A percentile compares a stretch with the other conserved stretches of the same genome.
Conservation (phyloP, 2,797 vertebrate genomes). For the Paratrypauchen microcephalus region DNA sequence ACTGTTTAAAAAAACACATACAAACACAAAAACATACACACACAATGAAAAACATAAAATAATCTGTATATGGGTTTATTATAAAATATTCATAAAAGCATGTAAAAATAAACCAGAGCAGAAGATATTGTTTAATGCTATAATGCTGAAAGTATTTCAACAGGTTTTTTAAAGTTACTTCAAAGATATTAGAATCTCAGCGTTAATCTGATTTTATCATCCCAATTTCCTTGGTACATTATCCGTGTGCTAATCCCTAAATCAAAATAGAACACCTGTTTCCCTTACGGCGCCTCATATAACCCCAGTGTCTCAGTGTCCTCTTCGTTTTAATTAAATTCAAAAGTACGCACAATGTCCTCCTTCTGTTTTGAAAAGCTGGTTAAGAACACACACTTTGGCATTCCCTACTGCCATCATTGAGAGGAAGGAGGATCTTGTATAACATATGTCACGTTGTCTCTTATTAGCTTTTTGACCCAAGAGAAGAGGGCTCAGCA, state of each 20-base stretch:
- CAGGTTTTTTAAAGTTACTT: too few relatives aligned
- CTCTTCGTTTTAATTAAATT: background rate
- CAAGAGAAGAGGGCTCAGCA: slow-evolving; percentile 13
- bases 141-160: too few relatives aligned
- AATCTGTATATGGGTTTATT: too few relatives aligned
- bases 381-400: background rate
- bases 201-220: background rate
- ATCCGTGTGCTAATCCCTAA: background rate
- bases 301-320: background rate
- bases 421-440: background rate
- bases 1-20: too few relatives aligned
- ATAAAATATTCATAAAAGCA: too few relatives aligned
- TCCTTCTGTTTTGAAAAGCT: background rate
- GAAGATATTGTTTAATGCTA: too few relatives aligned
- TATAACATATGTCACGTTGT: background rate
- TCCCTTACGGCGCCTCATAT: background rate
- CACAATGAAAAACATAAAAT: too few relatives aligned
- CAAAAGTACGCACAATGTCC: background rate
- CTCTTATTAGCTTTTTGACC: slow-evolving; percentile 9
- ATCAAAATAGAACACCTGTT: background rate
- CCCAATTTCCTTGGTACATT: background rate
- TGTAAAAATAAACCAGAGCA: too few relatives aligned
- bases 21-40: too few relatives aligned
- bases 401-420: background rate
- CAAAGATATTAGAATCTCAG: background rate